A percentile compares a stretch with the other conserved stretches of the same genome.
Conservation (phyloP, 2,888 invertebrate species). For the Drosophila nr. perissopoda region DNA sequence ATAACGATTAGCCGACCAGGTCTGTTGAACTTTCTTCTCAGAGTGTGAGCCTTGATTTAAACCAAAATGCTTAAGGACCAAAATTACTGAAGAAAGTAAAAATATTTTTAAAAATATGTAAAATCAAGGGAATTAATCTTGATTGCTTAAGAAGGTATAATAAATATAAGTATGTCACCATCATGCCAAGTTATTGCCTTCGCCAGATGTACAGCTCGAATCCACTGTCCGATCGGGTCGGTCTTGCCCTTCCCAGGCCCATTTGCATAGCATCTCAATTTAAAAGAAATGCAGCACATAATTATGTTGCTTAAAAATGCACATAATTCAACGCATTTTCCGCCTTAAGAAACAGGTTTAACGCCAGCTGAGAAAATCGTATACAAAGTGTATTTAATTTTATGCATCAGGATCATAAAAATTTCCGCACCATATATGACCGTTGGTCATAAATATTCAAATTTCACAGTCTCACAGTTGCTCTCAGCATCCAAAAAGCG, state of each 20-base stretch:
- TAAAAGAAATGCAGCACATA: slow-evolving; percentile 44
- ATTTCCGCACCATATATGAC: slow-evolving; percentile 83
- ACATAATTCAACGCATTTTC: slow-evolving; percentile 61
- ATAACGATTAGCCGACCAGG: slow-evolving; percentile 46
- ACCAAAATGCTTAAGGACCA: neutral
- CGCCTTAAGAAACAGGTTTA: slow-evolving; percentile 68
- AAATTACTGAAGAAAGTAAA: neutral
- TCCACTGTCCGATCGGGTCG: neutral
- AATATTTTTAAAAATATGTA: neutral
- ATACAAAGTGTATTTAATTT: slow-evolving; percentile 45
- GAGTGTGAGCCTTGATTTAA: neutral
- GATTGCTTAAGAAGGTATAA: neutral
- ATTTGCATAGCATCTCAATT: slow-evolving; percentile 65
- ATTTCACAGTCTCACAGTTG: slow-evolving; percentile 49
- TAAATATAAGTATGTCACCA: neutral
- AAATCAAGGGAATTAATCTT: neutral
- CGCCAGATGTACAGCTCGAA: neutral
- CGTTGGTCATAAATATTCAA: slow-evolving; percentile 84
- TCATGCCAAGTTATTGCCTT: neutral
- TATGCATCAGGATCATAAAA: slow-evolving; percentile 75
- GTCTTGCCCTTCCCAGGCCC: slow-evolving; percentile 35
- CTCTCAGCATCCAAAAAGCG: slow-evolving; percentile 50
- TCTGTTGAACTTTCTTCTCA: slow-evolving; percentile 44
- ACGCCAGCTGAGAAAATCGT: slow-evolving; percentile 41
- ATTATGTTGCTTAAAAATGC: slow-evolving; percentile 47